A percentile compares a stretch with the other conserved stretches of the same genome.
These are phyloP conservation scores for Pteria penguin DNA, from an alignment of 2,888 invertebrate species.

Conservation along the genomic window DNA sequence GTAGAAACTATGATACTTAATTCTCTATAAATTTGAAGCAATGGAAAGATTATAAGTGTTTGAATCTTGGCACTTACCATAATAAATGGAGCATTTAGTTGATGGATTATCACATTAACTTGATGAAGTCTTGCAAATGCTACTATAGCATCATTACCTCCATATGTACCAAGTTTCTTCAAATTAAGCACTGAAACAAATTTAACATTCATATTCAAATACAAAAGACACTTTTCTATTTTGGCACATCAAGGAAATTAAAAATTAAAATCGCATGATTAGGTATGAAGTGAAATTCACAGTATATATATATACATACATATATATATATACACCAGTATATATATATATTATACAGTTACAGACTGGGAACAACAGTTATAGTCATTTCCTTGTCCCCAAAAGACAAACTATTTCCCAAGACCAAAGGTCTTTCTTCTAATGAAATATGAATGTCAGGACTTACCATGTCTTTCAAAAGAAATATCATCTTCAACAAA, in stretches of 20 bases:
- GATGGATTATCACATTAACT: constrained; percentile 81
- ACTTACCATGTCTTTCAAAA: constrained; percentile 81
- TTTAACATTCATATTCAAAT: too few species aligned
- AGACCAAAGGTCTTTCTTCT: too few species aligned
- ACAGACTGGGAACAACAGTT: too few species aligned
- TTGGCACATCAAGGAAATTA: too few species aligned
- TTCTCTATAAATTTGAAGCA: too few species aligned
- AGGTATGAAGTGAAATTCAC: neutral
- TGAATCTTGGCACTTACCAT: constrained; percentile 64
- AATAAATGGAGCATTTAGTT: constrained; percentile 79
- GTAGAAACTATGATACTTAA: too few species aligned
- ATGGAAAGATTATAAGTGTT: neutral
- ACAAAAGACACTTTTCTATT: too few species aligned
- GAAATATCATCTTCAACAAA: constrained; percentile 82
- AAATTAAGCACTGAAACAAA: constrained; percentile 77
- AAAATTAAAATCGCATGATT: too few species aligned
- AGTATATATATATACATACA: neutral
- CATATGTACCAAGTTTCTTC: constrained; percentile 81
- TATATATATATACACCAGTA: too few species aligned
- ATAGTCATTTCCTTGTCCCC: too few species aligned
- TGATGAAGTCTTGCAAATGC: constrained; percentile 81
- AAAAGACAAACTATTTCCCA: too few species aligned
- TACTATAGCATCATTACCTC: constrained; percentile 82
- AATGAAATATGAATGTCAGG: too few species aligned
- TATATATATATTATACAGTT: neutral